Conservation (phyloP, 2,888 invertebrate genomes). For the Neoascia interrupta region DNA sequence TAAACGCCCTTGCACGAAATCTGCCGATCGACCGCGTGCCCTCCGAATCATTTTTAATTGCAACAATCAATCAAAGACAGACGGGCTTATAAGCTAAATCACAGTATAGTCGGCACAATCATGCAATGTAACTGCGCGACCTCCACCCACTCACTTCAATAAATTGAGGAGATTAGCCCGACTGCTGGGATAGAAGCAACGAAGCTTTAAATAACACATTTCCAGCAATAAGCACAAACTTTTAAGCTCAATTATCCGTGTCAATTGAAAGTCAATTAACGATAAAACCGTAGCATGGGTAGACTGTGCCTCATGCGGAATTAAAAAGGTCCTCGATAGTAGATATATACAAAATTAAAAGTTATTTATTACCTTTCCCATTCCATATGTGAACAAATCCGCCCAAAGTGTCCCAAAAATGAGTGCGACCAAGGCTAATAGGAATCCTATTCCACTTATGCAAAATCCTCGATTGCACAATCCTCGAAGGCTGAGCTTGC, state of each 20-base stretch:
- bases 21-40: not conserved
- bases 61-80: constrained; percentile 37
- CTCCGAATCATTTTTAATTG: constrained; percentile 8
- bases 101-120: not conserved
- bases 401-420: constrained; percentile 79
- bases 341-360: no score
- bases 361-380: constrained; percentile 78
- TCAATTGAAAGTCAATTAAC: constrained; percentile 57
- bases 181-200: constrained; percentile 35
- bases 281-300: constrained; percentile 25
- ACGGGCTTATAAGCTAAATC: not conserved
- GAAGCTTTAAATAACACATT: constrained; percentile 8
- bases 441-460: constrained; percentile 74
- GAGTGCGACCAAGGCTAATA: constrained; percentile 75
- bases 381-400: constrained; percentile 77
- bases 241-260: constrained; percentile 31
- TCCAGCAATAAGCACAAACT: constrained; percentile 19
- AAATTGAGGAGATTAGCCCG: constrained; percentile 39
- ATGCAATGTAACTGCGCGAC: constrained; percentile 15
- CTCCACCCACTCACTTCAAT: constrained; percentile 22
- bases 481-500: constrained; percentile 71
- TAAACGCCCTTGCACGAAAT: not conserved
- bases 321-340: no score
- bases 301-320: no score
- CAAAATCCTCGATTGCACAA: constrained; percentile 73